A percentile compares a stretch with the other conserved stretches of the same genome.
phyloP scores from a whole-genome alignment of 2,797 vertebrate species.

The Lepus townsendii region DNA sequence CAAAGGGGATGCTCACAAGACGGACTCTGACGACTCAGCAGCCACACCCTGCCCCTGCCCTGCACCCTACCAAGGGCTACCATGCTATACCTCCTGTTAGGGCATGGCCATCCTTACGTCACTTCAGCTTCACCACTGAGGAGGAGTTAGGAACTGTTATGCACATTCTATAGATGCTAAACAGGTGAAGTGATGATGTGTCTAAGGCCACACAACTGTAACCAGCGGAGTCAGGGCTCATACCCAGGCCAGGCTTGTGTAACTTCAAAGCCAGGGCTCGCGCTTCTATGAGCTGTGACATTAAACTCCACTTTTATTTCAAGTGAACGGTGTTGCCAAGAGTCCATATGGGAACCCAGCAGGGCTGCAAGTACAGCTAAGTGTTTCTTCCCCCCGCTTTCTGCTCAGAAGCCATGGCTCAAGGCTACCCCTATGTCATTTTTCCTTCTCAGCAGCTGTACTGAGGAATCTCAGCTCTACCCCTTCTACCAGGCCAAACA shows the following conservation, averaged over 20 bases:
- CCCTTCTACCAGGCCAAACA: not conserved
- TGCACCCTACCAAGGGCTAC: not conserved
- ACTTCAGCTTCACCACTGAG: not conserved
- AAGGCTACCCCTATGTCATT: not conserved
- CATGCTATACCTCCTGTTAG: not conserved
- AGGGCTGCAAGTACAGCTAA: not conserved
- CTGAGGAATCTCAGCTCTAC: not conserved
- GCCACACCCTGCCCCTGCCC: not conserved
- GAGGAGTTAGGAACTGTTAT: not conserved
- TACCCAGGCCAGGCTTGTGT: not conserved
- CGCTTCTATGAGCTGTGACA: not conserved
- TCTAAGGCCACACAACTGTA: not conserved
- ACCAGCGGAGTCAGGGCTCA: not conserved
- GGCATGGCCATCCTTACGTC: not conserved
- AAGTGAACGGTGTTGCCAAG: not conserved
- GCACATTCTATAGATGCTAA: not conserved
- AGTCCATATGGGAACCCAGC: not conserved
- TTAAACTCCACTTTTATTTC: not conserved
- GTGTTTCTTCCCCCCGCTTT: not conserved
- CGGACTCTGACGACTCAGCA: not conserved
- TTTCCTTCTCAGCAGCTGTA: constrained; percentile 41
- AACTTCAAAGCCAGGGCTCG: not conserved
- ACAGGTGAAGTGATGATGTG: not conserved
- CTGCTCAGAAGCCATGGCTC: not conserved
- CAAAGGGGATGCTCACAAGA: not conserved